Base-by-base conservation (phyloP, 2,888 invertebrate genomes). In the Pollenia labialis region DNA sequence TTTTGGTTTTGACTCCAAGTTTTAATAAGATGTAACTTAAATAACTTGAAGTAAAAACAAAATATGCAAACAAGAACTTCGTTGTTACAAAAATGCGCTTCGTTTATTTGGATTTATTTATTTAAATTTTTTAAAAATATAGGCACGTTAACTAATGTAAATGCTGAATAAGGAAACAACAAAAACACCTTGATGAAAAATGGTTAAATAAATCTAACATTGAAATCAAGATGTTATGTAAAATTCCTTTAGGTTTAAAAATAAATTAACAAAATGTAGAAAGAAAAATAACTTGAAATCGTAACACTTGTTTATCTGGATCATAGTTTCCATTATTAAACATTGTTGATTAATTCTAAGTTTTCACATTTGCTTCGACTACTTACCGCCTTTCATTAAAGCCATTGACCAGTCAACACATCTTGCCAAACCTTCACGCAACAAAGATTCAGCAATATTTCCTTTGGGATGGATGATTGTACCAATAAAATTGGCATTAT, bases 361-460 rank as follows among this genome's bases (percentile, higher is more conserved):
- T 32, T 6, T 6, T 10, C 42, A 23, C 2, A 50, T n/a, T 40
- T 52, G 23, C 52, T 56, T 10, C 7, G 40, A 71, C 48, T n/a
- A 90, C 92, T 91, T 89, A 91, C 95, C 96, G 58, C 96, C 95
- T 90, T 95, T 95, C 92, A 97, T 96, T 87, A 96, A 96, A 10
- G 96, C 96, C 94, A 98, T 97, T 54, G 97, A 97, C 98, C 98
- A 98, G 92, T 98, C 98, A 23, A 98, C 97, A 91, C 99, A 99
- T 92, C 96, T 96, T 0, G 99, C 99, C 91, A 98, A 97, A 16
- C 99, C 99, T 93, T 98, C 97, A 80, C 95, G 95, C 88, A 99
- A 93, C 85, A 99, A 94, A 42, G 97, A 95, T 92, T 99, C 99
- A 0, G 99, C 99, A 91, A 99, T 99, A 92, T 99, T 99, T 50